Percentiles rank a stretch among this genome's conserved stretches.
Conservation (phyloP, 92 coral and sea anemone species). For the Bergia sp. region DNA sequence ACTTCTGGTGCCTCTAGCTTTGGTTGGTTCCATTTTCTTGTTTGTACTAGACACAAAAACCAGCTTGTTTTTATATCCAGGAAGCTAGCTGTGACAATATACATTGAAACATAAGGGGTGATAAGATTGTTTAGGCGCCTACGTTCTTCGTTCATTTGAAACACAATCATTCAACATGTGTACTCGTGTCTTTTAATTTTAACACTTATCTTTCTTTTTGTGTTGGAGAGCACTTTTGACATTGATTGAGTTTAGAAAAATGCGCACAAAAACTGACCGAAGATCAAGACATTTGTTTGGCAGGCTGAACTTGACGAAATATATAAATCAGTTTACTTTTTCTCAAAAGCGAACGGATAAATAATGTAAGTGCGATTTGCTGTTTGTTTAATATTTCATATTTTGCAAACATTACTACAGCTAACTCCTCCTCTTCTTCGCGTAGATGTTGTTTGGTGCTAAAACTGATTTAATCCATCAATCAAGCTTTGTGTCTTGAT, state of each 20-base stretch:
- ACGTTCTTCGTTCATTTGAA: not conserved
- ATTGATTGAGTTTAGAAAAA: not conserved
- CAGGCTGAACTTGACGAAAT: not conserved
- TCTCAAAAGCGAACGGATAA: slow-evolving; percentile 14
- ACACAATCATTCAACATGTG: not conserved
- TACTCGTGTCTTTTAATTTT: not conserved
- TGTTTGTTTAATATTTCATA: slow-evolving; percentile 37
- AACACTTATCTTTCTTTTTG: not conserved
- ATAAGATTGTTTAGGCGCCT: not conserved
- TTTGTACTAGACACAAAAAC: not conserved
- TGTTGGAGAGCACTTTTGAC: not conserved
- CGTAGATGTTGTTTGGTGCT: not conserved
- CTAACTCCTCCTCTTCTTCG: not conserved
- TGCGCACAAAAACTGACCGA: not conserved
- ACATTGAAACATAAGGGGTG: not conserved
- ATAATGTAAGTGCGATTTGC: slow-evolving; percentile 1
- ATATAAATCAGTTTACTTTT: slow-evolving; percentile 1
- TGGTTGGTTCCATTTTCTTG: slow-evolving; percentile 6
- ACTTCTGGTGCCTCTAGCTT: not conserved
- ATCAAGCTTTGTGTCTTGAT: not conserved
- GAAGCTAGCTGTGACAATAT: not conserved
- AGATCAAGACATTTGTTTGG: not conserved
- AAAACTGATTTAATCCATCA: not conserved
- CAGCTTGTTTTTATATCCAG: not conserved
- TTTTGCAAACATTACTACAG: not conserved